These are phyloP conservation scores for Enteromius unitaeniatus DNA, from an alignment of 2,797 vertebrate genomes.

Conservation along the genomic window DNA sequence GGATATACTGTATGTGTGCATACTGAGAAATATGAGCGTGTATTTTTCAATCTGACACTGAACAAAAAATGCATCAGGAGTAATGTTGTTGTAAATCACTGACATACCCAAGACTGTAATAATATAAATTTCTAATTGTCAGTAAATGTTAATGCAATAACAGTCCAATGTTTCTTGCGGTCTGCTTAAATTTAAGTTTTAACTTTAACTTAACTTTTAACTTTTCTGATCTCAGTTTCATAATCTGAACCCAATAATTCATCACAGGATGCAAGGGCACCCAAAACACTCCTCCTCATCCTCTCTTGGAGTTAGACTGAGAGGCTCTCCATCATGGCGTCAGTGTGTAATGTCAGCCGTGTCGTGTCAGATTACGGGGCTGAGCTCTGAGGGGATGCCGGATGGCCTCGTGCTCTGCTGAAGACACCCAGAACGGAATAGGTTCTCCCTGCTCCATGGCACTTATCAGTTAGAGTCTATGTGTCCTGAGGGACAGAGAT, in stretches of 20 bases:
- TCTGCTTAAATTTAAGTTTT: background rate
- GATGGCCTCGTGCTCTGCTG: slow-evolving; percentile 78
- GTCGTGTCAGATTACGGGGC: slow-evolving; percentile 85
- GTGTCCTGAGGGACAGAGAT: slow-evolving; percentile 80
- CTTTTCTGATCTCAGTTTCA: background rate
- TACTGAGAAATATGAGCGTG: too few species aligned
- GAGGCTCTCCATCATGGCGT: slow-evolving; percentile 72
- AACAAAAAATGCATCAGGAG: background rate
- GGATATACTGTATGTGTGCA: too few species aligned
- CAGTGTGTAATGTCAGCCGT: slow-evolving; percentile 89
- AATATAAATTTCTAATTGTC: background rate
- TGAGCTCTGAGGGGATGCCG: slow-evolving; percentile 78
- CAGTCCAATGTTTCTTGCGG: background rate
- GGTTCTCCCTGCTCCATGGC: slow-evolving; percentile 79
- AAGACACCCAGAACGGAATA: slow-evolving; percentile 85
- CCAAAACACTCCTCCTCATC: slow-evolving; percentile 2
- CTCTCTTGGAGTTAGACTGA: slow-evolving; percentile 19
- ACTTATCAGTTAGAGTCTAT: slow-evolving; percentile 87
- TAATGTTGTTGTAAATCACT: background rate
- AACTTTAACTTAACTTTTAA: background rate
- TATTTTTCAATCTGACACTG: background rate
- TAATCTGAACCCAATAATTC: background rate
- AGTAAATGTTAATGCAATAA: background rate
- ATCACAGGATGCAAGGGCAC: background rate
- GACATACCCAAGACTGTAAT: background rate